Conservation (phyloP, 2,113 vertebrate species). For the Vimba vimba region DNA sequence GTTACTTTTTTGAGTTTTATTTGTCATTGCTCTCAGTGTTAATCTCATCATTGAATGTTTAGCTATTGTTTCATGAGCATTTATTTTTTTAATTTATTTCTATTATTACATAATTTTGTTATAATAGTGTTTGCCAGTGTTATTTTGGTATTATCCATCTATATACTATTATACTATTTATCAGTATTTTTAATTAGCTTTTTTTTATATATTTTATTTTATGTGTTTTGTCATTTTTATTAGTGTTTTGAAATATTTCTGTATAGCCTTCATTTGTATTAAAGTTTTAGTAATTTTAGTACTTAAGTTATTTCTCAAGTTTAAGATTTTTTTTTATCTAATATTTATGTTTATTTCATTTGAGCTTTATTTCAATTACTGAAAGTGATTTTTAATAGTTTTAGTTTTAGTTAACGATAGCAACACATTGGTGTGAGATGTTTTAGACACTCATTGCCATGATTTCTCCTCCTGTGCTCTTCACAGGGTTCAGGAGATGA, state of each 20-base stretch:
- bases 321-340: too few relatives aligned
- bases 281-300: not conserved
- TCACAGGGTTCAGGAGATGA: constrained; percentile 90
- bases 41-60: not conserved
- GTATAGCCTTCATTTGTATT: not conserved
- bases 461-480: not conserved
- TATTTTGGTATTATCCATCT: not conserved
- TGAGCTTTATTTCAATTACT: not conserved
- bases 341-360: not conserved
- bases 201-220: not conserved
- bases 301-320: not conserved
- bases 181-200: not conserved
- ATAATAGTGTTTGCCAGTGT: not conserved
- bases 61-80: not conserved
- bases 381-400: not conserved
- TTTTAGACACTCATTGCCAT: not conserved
- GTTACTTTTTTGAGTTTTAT: not conserved
- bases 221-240: not conserved
- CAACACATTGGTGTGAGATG: not conserved
- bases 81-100: not conserved
- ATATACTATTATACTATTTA: not conserved
- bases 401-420: not conserved
- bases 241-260: not conserved
- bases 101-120: not conserved
- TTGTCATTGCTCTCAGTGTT: not conserved